phyloP scores from a whole-genome alignment of 1,140 invertebrate genomes.

The Drosophila yakuba region DNA sequence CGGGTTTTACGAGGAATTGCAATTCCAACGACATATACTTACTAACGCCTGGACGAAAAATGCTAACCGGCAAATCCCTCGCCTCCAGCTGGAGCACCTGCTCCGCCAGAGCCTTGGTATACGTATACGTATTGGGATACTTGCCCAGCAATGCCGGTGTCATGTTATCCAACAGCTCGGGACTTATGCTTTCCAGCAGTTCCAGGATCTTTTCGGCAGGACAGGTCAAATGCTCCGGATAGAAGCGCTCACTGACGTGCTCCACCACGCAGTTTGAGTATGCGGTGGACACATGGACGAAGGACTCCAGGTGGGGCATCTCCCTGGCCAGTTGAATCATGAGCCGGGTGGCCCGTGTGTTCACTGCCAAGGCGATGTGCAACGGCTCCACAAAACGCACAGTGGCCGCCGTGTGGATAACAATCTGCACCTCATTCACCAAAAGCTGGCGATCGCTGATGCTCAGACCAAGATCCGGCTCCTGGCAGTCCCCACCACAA shows the following conservation, averaged over 20 bases:
- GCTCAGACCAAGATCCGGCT: conserved; percentile 89
- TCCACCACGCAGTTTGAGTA: conserved; percentile 88
- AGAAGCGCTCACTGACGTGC: conserved; percentile 89
- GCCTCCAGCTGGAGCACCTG: conserved; percentile 88
- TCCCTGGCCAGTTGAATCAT: conserved; percentile 86
- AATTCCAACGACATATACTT: conserved; percentile 59
- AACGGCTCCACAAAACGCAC: conserved; percentile 93
- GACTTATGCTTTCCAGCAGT: conserved; percentile 85
- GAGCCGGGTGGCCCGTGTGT: conserved; percentile 86
- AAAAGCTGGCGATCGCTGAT: conserved; percentile 85
- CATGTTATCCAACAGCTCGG: conserved; percentile 88
- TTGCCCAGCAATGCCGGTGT: conserved; percentile 89
- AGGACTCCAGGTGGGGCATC: conserved; percentile 88
- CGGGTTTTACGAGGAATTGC: background rate
- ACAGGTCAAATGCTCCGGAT: conserved; percentile 87
- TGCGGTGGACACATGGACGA: conserved; percentile 91
- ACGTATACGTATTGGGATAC: conserved; percentile 94
- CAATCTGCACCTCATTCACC: conserved; percentile 86
- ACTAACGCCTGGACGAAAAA: conserved; percentile 91
- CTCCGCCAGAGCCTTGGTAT: conserved; percentile 93
- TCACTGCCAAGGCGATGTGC: conserved; percentile 87
- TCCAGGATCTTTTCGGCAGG: conserved; percentile 88
- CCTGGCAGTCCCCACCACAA: conserved; percentile 86
- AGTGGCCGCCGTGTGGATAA: conserved; percentile 95
- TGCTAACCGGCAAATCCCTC: conserved; percentile 88